Conservation (phyloP, 1,140 invertebrate species). For the Wasmannia auropunctata region DNA sequence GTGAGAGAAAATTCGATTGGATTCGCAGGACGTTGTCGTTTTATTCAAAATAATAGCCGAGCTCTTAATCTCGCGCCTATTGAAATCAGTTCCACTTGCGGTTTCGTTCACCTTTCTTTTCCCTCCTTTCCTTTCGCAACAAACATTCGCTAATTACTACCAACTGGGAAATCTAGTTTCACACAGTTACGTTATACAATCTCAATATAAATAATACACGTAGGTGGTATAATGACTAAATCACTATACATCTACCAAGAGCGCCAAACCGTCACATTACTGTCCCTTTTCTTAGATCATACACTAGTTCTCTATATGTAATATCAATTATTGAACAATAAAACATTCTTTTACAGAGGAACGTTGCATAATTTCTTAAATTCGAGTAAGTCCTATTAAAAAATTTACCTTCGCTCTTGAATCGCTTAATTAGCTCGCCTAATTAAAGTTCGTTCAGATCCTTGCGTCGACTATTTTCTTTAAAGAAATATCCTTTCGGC, state of each 20-base stretch:
- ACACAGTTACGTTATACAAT: constrained; percentile 72
- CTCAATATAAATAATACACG: constrained; percentile 72
- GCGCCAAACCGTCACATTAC: background rate
- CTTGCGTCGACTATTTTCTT: background rate
- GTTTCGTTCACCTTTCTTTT: background rate
- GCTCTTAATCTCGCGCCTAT: background rate
- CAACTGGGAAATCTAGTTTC: constrained; percentile 64
- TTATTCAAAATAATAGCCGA: constrained; percentile 20
- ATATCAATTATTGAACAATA: background rate
- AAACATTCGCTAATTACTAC: constrained; percentile 46
- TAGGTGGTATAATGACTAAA: constrained; percentile 59
- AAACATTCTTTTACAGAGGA: background rate
- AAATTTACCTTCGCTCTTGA: background rate
- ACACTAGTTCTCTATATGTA: background rate
- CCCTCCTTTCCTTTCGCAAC: background rate
- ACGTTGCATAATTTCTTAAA: background rate
- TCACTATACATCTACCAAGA: constrained; percentile 37
- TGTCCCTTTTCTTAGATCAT: too few relatives aligned
- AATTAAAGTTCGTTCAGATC: background rate
- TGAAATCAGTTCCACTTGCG: constrained; percentile 55
- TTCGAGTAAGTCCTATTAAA: background rate
- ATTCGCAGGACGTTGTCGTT: constrained; percentile 43
- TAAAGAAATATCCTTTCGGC: background rate
- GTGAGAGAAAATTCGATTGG: constrained; percentile 63
- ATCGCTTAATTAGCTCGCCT: background rate